Evolutionary conservation across 1,140 invertebrate species (phyloP), one percentile per base, ranked within the genome.

Genomic region (Drosophila auraria): DNA sequence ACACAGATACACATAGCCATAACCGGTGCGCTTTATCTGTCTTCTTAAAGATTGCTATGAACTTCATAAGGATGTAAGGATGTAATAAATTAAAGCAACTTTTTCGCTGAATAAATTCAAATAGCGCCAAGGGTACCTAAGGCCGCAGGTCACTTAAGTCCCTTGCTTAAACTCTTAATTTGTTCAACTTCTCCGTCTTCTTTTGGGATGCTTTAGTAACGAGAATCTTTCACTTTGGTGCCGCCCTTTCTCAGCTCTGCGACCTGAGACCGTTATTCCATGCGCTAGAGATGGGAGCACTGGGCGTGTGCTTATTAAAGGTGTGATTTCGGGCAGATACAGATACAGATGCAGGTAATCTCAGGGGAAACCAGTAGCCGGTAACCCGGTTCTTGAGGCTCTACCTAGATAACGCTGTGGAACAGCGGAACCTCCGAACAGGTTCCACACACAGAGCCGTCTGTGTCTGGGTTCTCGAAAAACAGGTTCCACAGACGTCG

Each of bases 401-500:
- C 53, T 49, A 68, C 40, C 63, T 69, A 45, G 40, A 45, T 53
- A 53, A n/a, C 15, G 30, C 17, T 38, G 54, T 23, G 36, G 62
- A 42, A 63, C 51, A 36, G 9, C 7, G 8, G 50, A 38, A 38
- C 44, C 25, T 44, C n/a, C 20, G 20, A 73, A 59, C 70, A 73
- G 70, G 68, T 72, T 73, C 70, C 70, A 60, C 70, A 51, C 20
- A 56, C 53, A 9, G 33, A 15, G 17, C 0, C 33, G 47, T 54
- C 63, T 33, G 30, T 47, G 68, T 60, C 68, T 71, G 50, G 50
- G 40, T 69, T 56, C 64, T 50, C 64, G n/a, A 62, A 68, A 45
- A 72, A 60, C 68, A 73, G 68, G 68, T 73, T 73, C 70, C 71
- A 69, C 63, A 47, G 36, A 40, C 51, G 62, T 38, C 62, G 23